phyloP scores from a whole-genome alignment of 2,797 vertebrate species.

The Notolepis coatsorum region DNA sequence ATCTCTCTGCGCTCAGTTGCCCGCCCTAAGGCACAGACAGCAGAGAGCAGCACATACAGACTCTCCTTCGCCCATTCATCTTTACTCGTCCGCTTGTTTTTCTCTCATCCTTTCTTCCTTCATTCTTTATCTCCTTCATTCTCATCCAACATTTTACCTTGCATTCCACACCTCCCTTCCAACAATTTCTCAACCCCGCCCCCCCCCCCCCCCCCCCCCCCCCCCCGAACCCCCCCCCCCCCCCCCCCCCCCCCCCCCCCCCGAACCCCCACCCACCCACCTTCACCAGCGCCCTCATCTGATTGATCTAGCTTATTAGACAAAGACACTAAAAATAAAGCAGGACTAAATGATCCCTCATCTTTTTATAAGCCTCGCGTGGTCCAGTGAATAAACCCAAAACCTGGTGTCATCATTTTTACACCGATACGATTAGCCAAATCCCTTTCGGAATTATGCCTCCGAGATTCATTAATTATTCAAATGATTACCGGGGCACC shows the following conservation, averaged over 20 bases:
- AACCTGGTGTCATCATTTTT: slow-evolving; percentile 46
- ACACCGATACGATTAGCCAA: slow-evolving; percentile 22
- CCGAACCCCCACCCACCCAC: neutral
- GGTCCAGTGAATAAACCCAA: slow-evolving; percentile 30
- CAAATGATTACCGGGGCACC: slow-evolving; percentile 60
- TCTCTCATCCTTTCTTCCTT: slow-evolving; percentile 1
- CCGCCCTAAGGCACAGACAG: no score
- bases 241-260: neutral
- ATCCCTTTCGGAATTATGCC: slow-evolving; percentile 52
- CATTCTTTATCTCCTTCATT: slow-evolving; percentile 7
- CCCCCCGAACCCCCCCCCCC: neutral
- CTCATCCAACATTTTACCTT: neutral
- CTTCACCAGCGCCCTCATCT: slow-evolving; percentile 12
- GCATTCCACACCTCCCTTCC: neutral
- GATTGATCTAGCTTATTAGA: slow-evolving; percentile 38
- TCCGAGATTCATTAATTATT: slow-evolving; percentile 66
- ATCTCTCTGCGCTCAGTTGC: no score
- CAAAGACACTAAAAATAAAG: slow-evolving; percentile 37
- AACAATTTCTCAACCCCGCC: neutral
- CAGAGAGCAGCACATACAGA: no score
- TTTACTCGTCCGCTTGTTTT: no score
- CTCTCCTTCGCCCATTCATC: no score
- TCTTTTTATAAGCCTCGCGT: slow-evolving; percentile 31
- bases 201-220: neutral
- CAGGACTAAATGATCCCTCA: slow-evolving; percentile 28